A percentile compares a stretch with the other conserved stretches of the same genome.
phyloP scores from a whole-genome alignment of 2,797 vertebrate species.

The Darevskia nairensis region DNA sequence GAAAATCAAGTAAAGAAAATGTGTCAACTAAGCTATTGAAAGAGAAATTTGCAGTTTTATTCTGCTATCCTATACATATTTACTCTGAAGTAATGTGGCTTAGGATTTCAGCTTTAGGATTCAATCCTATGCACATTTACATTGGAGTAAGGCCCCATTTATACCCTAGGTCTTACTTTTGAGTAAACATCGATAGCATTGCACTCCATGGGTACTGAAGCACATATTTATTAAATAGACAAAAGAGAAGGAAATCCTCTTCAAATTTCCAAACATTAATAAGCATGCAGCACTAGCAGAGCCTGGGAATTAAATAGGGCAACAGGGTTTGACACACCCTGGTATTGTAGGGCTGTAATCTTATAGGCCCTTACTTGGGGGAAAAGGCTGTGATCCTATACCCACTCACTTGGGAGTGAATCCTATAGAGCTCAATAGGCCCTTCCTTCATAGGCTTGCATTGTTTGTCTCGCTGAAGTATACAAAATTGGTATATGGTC shows the following conservation, averaged over 20 bases:
- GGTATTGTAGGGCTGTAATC: neutral
- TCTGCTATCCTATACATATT: neutral
- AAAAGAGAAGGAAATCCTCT: neutral
- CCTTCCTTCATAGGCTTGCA: neutral
- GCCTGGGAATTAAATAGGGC: neutral
- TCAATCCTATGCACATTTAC: neutral
- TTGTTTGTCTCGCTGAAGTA: neutral
- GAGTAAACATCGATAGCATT: neutral
- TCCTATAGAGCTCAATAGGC: neutral
- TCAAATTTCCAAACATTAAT: neutral
- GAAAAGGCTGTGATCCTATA: too few species aligned
- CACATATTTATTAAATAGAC: neutral
- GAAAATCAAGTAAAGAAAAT: slow-evolving; percentile 56
- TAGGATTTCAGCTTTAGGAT: neutral
- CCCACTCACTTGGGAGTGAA: neutral
- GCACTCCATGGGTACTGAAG: neutral
- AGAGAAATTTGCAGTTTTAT: slow-evolving; percentile 40
- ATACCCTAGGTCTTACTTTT: neutral
- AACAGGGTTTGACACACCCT: neutral
- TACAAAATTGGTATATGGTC: neutral
- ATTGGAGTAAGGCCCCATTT: neutral
- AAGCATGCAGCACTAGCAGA: neutral
- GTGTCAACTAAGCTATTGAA: slow-evolving; percentile 54
- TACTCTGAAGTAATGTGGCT: neutral
- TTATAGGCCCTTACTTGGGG: neutral